A percentile compares a stretch with the other conserved stretches of the same genome.
phyloP scores from a whole-genome alignment of 2,113 vertebrate genomes.

The Pycnonotus jocosus region DNA sequence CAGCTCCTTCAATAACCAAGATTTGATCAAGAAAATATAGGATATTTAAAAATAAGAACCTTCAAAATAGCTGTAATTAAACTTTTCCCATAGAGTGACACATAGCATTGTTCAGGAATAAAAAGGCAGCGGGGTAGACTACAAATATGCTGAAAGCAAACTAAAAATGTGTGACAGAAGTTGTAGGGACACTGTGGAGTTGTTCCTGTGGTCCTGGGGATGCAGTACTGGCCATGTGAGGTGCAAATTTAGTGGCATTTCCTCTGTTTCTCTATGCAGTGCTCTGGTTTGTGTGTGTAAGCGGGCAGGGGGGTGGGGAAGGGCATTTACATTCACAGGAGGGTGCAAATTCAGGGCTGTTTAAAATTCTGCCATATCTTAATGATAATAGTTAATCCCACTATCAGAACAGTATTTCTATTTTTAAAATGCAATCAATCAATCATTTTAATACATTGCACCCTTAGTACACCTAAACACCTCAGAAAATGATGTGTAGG shows the following conservation, averaged over 20 bases:
- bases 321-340: conserved; percentile 1
- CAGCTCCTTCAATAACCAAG: neutral
- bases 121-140: neutral
- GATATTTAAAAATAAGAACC: neutral
- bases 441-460: conserved; percentile 22
- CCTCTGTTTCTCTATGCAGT: neutral
- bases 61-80: neutral
- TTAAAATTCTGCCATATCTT: conserved; percentile 45
- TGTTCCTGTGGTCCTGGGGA: neutral
- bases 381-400: conserved; percentile 32
- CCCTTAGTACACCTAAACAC: conserved; percentile 23
- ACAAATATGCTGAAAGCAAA: neutral
- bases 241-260: neutral
- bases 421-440: conserved; percentile 58
- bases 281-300: neutral
- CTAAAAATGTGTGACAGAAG: neutral
- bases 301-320: neutral
- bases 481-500: neutral
- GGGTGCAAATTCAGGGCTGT: conserved; percentile 12
- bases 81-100: neutral
- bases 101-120: neutral
- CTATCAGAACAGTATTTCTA: conserved; percentile 39
- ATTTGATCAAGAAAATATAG: neutral
- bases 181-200: neutral
- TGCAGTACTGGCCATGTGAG: neutral